Percentiles rank a stretch among this genome's conserved stretches.
These are phyloP conservation scores for Hydroisotoma schaefferi DNA, from an alignment of 2,888 invertebrate genomes.

Conservation along the genomic window DNA sequence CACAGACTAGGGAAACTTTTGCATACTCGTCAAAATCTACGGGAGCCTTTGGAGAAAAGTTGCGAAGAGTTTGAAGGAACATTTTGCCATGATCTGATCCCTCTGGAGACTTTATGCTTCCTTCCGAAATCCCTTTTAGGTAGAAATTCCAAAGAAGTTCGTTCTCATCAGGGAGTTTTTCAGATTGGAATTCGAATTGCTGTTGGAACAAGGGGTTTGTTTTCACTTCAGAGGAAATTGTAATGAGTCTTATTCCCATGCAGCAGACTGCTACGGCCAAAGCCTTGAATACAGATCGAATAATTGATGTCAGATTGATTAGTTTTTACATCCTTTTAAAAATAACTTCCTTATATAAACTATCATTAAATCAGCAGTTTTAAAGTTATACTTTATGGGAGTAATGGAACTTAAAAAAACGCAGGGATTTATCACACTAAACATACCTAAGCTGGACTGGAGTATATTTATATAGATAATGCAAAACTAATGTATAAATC, in stretches of 20 bases:
- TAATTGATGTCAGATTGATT: too few species aligned
- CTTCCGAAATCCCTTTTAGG: slow-evolving; percentile 7
- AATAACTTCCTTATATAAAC: too few species aligned
- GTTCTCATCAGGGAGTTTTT: slow-evolving; percentile 13
- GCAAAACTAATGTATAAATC: too few species aligned
- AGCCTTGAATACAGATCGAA: too few species aligned
- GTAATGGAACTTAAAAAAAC: too few species aligned
- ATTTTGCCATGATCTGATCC: slow-evolving; percentile 6
- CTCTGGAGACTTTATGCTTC: background rate
- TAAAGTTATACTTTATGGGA: too few species aligned
- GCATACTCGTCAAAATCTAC: slow-evolving; percentile 22
- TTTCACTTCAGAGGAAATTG: slow-evolving; percentile 35
- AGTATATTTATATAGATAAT: too few species aligned
- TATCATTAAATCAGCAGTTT: too few species aligned
- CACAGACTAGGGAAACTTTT: slow-evolving; percentile 35
- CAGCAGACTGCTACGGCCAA: slow-evolving; percentile 36
- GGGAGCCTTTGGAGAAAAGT: background rate
- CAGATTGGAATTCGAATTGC: slow-evolving; percentile 10
- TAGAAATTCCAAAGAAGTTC: background rate
- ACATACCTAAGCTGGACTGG: too few species aligned
- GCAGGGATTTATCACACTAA: too few species aligned
- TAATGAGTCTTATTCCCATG: slow-evolving; percentile 34
- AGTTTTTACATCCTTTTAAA: too few species aligned
- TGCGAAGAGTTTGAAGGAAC: background rate
- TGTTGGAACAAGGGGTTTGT: slow-evolving; percentile 7